Base-by-base conservation (phyloP, 2,797 vertebrate species). In the Sebastes dallii region DNA sequence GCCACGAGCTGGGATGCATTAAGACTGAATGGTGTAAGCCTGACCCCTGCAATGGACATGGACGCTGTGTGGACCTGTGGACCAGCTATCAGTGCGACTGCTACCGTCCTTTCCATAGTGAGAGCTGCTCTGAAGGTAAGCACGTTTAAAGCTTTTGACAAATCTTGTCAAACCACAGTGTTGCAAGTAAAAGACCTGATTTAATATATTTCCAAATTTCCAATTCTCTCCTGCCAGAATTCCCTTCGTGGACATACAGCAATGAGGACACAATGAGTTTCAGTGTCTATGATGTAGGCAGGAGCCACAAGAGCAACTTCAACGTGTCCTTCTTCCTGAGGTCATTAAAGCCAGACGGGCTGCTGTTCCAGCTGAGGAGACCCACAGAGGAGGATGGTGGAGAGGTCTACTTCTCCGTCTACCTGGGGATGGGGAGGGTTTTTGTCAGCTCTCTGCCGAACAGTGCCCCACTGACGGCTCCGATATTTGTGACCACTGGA, bases 41-140 rank as follows among this genome's bases (percentile, higher is more conserved):
- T 3, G 92, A 95, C 61, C 97, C 97, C 46, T 99, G 98, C 86
- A 75, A 71, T 18, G 94, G 96, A 0, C 91, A 94, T 0, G 98
- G 97, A 29, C 84, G 25, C 20, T 99, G 98, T 0, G 83, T 97
- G 56, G 98, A 99, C 88, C 94, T 97, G n/a, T 99, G 98, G 98
- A 96, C 94, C 60, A 93, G 90, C 86, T 97, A 96, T 83, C 92
- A 13, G 11, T 99, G 98, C 1, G 91, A 96, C 90, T 99, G 98
- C 69, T 70, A 92, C 13, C 95, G 97, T 72, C 98, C 98, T 3
- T 97, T 96, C 0, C 79, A 94, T 2, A 95, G 97, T 12, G 89
- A 94, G 14, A 94, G 88, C 0, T 99, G 98, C 75, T 89, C 86
- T 0, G 81, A 97, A 0, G 98, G 98, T 99, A 91, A 95, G 95